Conservation (phyloP, 2,888 invertebrate genomes). For the Plusia festucae region DNA sequence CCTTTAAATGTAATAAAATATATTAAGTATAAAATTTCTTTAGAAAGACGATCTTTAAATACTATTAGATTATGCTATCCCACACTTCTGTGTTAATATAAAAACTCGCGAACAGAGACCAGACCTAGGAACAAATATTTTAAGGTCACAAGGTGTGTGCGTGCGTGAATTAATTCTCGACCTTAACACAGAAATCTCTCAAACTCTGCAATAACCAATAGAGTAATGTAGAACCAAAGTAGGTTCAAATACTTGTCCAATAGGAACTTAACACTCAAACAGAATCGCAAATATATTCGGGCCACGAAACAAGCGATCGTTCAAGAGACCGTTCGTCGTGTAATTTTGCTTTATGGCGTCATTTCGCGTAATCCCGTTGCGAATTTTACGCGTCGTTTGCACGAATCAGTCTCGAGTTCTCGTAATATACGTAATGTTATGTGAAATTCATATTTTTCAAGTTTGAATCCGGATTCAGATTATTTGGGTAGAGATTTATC, state of each 20-base stretch:
- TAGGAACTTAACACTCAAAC: slow-evolving; percentile 7
- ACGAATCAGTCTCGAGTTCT: slow-evolving; percentile 59
- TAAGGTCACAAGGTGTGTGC: background rate
- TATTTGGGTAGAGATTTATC: slow-evolving; percentile 23
- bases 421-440: slow-evolving; percentile 48
- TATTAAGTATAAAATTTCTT: too few relatives aligned
- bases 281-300: slow-evolving; percentile 48
- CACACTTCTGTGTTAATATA: background rate
- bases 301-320: slow-evolving; percentile 54
- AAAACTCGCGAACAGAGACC: background rate
- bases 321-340: slow-evolving; percentile 60
- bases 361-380: slow-evolving; percentile 68
- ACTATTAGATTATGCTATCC: background rate
- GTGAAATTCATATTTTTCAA: slow-evolving; percentile 46
- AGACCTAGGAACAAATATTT: background rate
- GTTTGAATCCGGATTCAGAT: slow-evolving; percentile 22
- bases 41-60: too few relatives aligned
- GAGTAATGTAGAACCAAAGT: background rate
- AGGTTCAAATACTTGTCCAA: background rate
- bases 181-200: background rate
- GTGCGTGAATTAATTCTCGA: background rate
- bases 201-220: background rate
- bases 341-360: slow-evolving; percentile 72
- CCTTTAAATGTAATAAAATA: too few relatives aligned
- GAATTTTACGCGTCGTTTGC: slow-evolving; percentile 71